These are phyloP conservation scores for Zaprionus ghesquierei DNA, from an alignment of 1,140 invertebrate genomes.

Conservation along the genomic window DNA sequence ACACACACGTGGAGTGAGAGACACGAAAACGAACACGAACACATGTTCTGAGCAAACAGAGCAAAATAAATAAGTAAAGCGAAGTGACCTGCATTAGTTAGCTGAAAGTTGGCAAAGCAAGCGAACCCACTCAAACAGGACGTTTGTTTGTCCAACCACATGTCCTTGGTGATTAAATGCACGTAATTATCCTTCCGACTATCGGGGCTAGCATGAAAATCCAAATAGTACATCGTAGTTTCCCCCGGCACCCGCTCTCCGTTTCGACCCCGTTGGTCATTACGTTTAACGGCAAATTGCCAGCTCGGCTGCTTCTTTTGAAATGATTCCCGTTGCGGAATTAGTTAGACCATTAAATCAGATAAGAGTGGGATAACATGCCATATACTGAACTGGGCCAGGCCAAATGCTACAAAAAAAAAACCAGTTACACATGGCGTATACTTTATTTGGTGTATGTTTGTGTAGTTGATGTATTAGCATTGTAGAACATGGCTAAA, in stretches of 20 bases:
- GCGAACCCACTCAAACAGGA: slow-evolving; percentile 3
- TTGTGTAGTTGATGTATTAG: neutral
- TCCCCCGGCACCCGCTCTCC: neutral
- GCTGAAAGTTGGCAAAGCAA: slow-evolving; percentile 54
- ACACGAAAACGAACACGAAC: no score
- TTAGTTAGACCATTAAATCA: slow-evolving; percentile 9
- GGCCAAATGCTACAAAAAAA: neutral
- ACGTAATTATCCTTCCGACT: slow-evolving; percentile 47
- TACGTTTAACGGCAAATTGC: slow-evolving; percentile 8
- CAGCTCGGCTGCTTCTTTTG: neutral
- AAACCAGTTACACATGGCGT: neutral
- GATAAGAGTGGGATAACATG: slow-evolving; percentile 6
- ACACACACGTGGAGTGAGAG: no score
- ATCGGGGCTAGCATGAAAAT: slow-evolving; percentile 41
- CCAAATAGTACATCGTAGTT: neutral
- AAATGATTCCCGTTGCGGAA: slow-evolving; percentile 27
- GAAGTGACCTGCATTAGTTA: slow-evolving; percentile 66
- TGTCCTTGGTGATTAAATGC: slow-evolving; percentile 59
- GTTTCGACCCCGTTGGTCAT: neutral
- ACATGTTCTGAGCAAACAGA: slow-evolving; percentile 28
- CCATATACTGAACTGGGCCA: neutral
- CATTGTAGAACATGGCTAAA: neutral
- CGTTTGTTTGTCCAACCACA: slow-evolving; percentile 34
- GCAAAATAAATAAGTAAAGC: slow-evolving; percentile 61
- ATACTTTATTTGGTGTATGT: neutral